Base-by-base conservation (phyloP, 2,113 vertebrate genomes). In the Euleptes europaea region DNA sequence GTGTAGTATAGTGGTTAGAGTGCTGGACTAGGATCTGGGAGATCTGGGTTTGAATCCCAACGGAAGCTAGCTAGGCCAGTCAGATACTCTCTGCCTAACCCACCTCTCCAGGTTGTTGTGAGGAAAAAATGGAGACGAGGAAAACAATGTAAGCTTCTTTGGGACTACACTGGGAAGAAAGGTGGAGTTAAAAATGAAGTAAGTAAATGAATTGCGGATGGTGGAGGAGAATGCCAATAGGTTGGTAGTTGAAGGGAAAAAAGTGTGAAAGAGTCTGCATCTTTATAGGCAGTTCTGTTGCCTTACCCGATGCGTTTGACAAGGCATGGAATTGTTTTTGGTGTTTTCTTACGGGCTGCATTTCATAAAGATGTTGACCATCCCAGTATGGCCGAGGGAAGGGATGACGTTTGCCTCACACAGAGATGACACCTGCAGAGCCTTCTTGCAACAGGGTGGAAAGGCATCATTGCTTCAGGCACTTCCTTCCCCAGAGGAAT, bases 181-280 rank as follows among this genome's bases (percentile, higher is more conserved):
- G 17, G 19, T 21, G 54, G 21, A 14, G 51, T 54, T 54, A 57
- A 23, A 21, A 57, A 23, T 57, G 54, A 57, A 57, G 6, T 51
- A 51, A 51, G 6, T 57, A 57, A 57, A 57, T 57, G 21, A 21
- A 57, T 57, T 90, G 31, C 47, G 26, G 10, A 31, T 77, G 86
- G 86, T 84, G 75, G 87, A 86, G 77, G 92, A 89, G 88, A 80
- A 23, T 84, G 87, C 84, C 87, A 84, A 89, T 82, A 89, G 57
- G 67, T 87, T 83, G 74, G 31, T 57, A 78, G 84, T 82, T 72
- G 84, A 38, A 35, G 88, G 73, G 88, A 91, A 72, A 26, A 57
- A 92, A 31, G 79, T 28, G 40, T 74, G 82, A 83, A 78, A 87
- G 66, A 87, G 86, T 75, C 0, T 1, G 82, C 73, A 9, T 89